Percentiles rank a stretch among this genome's conserved stretches.
Conservation (phyloP, 2,113 vertebrate genomes). For the Pluvialis apricaria region DNA sequence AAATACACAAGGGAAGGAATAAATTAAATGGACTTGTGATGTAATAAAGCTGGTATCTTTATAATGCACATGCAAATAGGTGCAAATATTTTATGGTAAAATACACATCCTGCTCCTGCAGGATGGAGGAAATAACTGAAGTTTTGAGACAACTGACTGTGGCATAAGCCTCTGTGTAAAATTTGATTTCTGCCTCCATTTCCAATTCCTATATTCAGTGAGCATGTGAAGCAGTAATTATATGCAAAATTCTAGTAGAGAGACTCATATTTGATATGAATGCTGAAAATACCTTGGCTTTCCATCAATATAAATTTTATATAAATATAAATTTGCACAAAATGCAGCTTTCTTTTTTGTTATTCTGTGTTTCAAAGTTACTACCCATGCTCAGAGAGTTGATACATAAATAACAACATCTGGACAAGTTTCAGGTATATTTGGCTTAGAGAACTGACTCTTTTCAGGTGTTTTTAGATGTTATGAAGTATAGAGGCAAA, state of each 20-base stretch:
- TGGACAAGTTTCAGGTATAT: background rate
- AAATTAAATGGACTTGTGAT: background rate
- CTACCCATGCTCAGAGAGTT: background rate
- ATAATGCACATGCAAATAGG: background rate
- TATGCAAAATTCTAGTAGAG: background rate
- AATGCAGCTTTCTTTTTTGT: background rate
- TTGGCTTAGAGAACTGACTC: background rate
- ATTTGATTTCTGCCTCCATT: background rate
- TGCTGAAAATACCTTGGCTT: background rate
- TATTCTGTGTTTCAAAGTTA: background rate
- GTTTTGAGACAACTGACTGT: background rate
- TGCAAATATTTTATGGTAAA: background rate
- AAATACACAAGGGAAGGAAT: background rate
- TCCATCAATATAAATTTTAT: background rate
- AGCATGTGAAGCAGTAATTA: background rate
- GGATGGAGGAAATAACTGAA: background rate
- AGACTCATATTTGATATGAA: background rate
- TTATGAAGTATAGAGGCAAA: background rate
- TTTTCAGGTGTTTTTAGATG: background rate
- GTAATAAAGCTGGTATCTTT: background rate
- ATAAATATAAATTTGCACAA: background rate
- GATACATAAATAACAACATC: background rate
- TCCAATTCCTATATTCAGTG: background rate
- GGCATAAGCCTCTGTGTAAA: background rate
- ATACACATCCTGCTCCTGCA: background rate